Evolutionary conservation across 2,888 invertebrate genomes (phyloP).

Genomic region (Hirtodrosophila duncani): DNA sequence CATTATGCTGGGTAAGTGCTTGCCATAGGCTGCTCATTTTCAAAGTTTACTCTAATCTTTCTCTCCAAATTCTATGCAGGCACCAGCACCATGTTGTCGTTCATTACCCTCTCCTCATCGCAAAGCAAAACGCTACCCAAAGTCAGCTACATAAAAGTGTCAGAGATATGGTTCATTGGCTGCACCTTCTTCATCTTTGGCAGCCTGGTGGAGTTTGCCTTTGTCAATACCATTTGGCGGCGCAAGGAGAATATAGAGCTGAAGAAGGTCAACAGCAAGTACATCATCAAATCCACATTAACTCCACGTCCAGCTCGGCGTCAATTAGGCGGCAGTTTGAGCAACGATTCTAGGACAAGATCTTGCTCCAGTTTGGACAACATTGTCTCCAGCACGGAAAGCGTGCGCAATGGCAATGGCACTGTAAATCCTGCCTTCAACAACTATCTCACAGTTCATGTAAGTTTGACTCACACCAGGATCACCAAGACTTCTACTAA

Average conservation of each 20-base stretch:
- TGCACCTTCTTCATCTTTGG: slow-evolving; percentile 76
- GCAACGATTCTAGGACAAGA: slow-evolving; percentile 80
- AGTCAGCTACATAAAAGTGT: slow-evolving; percentile 75
- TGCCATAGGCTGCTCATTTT: background rate
- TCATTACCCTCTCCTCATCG: slow-evolving; percentile 72
- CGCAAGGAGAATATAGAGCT: slow-evolving; percentile 75
- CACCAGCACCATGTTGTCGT: slow-evolving; percentile 75
- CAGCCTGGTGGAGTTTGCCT: slow-evolving; percentile 73
- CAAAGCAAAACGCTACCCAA: slow-evolving; percentile 74
- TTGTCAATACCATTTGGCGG: slow-evolving; percentile 75
- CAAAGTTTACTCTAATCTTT: background rate
- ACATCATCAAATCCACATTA: slow-evolving; percentile 72
- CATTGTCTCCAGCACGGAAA: slow-evolving; percentile 85
- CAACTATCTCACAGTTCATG: slow-evolving; percentile 76
- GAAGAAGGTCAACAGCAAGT: slow-evolving; percentile 75
- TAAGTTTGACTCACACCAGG: slow-evolving; percentile 54
- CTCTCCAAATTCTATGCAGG: slow-evolving; percentile 31
- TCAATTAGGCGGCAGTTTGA: slow-evolving; percentile 59
- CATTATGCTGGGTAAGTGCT: slow-evolving; percentile 68
- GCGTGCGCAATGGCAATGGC: slow-evolving; percentile 78
- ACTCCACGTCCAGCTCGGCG: slow-evolving; percentile 73
- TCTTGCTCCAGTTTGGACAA: slow-evolving; percentile 83
- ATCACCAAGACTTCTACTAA: no score
- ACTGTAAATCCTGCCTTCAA: slow-evolving; percentile 78
- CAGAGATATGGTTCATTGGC: slow-evolving; percentile 74